Base-by-base conservation (phyloP, 2,888 invertebrate genomes). In the Zootermopsis nevadensis region DNA sequence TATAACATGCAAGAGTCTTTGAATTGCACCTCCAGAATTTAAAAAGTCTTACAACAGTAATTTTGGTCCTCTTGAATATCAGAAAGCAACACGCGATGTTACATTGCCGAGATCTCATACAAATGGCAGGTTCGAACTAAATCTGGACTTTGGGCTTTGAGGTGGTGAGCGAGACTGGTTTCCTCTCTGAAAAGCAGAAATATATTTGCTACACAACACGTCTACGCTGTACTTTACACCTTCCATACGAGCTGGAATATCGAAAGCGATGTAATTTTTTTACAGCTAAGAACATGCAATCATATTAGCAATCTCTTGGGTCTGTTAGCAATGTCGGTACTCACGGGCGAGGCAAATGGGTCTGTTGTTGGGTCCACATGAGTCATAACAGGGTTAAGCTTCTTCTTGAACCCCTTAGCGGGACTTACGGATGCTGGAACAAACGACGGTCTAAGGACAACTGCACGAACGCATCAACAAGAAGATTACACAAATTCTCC, bases 351-450 rank as follows among this genome's bases (percentile, higher is more conserved):
- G 22, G 79, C 81, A 33, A 82, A 80, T 27, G 81, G 15, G 27
- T 84, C 84, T 69, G 33, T 55, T 27, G 38, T 77, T 27, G 48
- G 35, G 27, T 53, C 19, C 15, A 19, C 80, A 24, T 83, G 83
- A 19, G 31, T 12, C 24, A 33, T 22, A 19, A 79, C 42, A 31
- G 82, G 83, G 67, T 84, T 80, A 4, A 82, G 86, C 83, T 86
- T 87, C 84, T 89, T 89, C 86, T 89, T 89, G 85, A 87, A 88
- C n/a, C 86, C 85, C 85, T 88, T 89, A 66, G 86, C 87, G 15
- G 89, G 89, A 85, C 89, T 89, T 22, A 87, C 86, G 8, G 88
- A 87, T 66, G 88, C 89, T 89, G 85, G 79, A 87, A 87, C 38
- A 69, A 8, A n/a, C n/a, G n/a, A n/a, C n/a, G n/a, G n/a, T n/a